phyloP scores from a whole-genome alignment of 2,888 invertebrate species.

The Sericinus montela region DNA sequence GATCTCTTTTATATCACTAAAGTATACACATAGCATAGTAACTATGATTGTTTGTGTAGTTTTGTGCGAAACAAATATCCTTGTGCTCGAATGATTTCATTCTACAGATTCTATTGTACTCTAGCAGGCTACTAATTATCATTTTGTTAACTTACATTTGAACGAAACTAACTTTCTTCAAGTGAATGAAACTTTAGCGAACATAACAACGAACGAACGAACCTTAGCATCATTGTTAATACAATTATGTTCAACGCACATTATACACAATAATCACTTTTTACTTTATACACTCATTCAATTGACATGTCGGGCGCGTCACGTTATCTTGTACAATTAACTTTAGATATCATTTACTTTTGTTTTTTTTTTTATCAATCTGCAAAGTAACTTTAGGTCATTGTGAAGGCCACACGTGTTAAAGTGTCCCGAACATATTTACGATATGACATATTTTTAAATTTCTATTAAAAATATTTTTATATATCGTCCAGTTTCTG shows the following conservation, averaged over 20 bases:
- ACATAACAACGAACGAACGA: not conserved
- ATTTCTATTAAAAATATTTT: too few relatives aligned
- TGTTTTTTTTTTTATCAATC: slow-evolving; percentile 29
- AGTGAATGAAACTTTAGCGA: not conserved
- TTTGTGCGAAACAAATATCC: slow-evolving; percentile 36
- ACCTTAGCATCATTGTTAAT: not conserved
- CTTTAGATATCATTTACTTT: slow-evolving; percentile 37
- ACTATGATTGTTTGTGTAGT: slow-evolving; percentile 4
- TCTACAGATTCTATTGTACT: slow-evolving; percentile 64
- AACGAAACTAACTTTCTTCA: not conserved
- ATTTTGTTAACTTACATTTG: slow-evolving; percentile 18
- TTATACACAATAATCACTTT: slow-evolving; percentile 54
- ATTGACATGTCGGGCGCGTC: slow-evolving; percentile 76
- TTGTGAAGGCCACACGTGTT: not conserved
- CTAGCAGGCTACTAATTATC: slow-evolving; percentile 53
- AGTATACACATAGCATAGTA: too few relatives aligned
- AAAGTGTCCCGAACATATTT: not conserved
- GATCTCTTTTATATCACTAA: not conserved
- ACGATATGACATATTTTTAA: too few relatives aligned
- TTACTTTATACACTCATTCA: slow-evolving; percentile 69
- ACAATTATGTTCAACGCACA: slow-evolving; percentile 17
- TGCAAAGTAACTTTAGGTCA: slow-evolving; percentile 32
- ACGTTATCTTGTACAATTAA: slow-evolving; percentile 68
- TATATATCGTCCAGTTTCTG: too few relatives aligned
- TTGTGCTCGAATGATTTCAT: slow-evolving; percentile 38